Percentiles rank a stretch among this genome's conserved stretches.
These are phyloP conservation scores for Stenopsyche tienmushanensis DNA, from an alignment of 1,140 invertebrate genomes.

Conservation along the genomic window DNA sequence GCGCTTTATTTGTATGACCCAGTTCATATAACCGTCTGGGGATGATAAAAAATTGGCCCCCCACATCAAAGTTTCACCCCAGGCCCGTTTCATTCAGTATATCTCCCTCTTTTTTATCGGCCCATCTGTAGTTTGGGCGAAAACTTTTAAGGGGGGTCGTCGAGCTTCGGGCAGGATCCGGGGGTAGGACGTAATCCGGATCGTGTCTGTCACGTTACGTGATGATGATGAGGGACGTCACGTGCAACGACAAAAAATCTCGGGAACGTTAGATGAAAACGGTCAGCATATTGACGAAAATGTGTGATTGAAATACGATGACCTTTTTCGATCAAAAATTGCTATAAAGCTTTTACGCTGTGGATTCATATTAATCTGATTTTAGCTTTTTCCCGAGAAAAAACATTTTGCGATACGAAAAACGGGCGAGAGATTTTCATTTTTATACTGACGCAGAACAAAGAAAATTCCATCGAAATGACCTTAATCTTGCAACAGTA, in stretches of 20 bases:
- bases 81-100: slow-evolving; percentile 24
- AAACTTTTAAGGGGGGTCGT: slow-evolving; percentile 15
- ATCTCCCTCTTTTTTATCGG: slow-evolving; percentile 22
- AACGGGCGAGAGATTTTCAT: no score
- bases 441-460: no score
- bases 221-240: slow-evolving; percentile 37
- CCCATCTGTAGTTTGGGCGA: slow-evolving; percentile 31
- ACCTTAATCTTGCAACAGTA: no score
- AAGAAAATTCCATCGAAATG: no score
- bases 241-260: slow-evolving; percentile 12
- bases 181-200: neutral
- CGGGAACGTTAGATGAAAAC: neutral
- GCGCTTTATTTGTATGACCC: slow-evolving; percentile 36
- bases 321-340: slow-evolving; percentile 17
- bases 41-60: slow-evolving; percentile 37
- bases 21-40: slow-evolving; percentile 34
- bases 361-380: no score
- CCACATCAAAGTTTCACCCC: slow-evolving; percentile 33
- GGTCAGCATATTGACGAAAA: slow-evolving; percentile 27
- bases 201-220: slow-evolving; percentile 25
- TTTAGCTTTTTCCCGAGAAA: no score
- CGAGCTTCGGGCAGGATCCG: neutral
- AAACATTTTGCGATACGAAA: no score
- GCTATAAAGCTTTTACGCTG: no score
- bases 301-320: slow-evolving; percentile 36